These are phyloP conservation scores for Acanthaster planci DNA, from an alignment of 35 echinoderm and acorn worm genomes.

Conservation along the genomic window DNA sequence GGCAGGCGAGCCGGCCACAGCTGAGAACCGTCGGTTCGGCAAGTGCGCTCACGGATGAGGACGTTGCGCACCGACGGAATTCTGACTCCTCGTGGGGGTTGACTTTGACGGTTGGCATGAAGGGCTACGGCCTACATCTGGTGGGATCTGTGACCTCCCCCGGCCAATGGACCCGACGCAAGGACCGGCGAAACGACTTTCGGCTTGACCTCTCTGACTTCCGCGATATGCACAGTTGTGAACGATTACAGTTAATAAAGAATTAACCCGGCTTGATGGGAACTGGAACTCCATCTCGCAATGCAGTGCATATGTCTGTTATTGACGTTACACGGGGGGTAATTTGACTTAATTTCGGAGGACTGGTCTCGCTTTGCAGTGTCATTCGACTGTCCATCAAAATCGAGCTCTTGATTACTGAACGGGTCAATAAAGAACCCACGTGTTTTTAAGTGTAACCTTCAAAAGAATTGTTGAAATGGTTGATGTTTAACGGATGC, in stretches of 20 bases:
- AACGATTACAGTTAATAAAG: slow-evolving; percentile 5
- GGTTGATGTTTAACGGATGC: too few species aligned
- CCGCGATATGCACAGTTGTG: not conserved
- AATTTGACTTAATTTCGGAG: slow-evolving; percentile 10
- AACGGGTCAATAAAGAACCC: too few species aligned
- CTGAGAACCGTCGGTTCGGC: too few species aligned
- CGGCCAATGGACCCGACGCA: not conserved
- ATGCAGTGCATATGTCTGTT: not conserved
- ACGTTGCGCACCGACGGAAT: not conserved
- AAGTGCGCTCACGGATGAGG: not conserved
- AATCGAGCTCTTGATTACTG: too few species aligned
- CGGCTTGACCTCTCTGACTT: not conserved
- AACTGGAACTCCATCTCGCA: not conserved
- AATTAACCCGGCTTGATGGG: not conserved
- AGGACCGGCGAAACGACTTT: not conserved
- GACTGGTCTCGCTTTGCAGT: too few species aligned
- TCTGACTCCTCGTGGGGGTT: not conserved
- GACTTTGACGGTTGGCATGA: not conserved
- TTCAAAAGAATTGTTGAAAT: too few species aligned
- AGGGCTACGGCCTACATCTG: not conserved
- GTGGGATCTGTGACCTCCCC: slow-evolving; percentile 4
- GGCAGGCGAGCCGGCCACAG: too few species aligned
- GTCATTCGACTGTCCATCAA: too few species aligned
- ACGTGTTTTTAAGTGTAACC: too few species aligned
- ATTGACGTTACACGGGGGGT: slow-evolving; percentile 16